A percentile compares a stretch with the other conserved stretches of the same genome.
Evolutionary conservation across 37 sponge, comb jelly and placozoan genomes (phyloP).

Genomic region (Aplysina aerophoba): DNA sequence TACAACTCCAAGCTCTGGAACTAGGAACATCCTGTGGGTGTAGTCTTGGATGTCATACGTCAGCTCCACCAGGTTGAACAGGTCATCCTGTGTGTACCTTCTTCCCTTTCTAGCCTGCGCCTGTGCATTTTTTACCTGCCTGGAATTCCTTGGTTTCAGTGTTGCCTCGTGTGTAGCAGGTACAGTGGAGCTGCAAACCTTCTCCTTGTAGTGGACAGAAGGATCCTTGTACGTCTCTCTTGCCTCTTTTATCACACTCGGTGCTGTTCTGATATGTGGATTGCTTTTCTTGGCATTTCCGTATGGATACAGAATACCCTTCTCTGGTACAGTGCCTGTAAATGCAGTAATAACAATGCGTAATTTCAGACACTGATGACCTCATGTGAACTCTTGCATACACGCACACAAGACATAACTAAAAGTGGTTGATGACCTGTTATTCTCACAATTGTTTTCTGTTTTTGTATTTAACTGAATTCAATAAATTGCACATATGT

Average conservation of each 20-base stretch:
- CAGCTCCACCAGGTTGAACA: constrained; percentile 7
- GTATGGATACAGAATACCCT: not conserved
- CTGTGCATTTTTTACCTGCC: constrained; percentile 1
- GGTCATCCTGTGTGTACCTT: not conserved
- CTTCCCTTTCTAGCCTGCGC: not conserved
- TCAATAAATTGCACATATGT: too few species aligned
- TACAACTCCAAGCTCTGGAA: constrained; percentile 16
- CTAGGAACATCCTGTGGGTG: constrained; percentile 5
- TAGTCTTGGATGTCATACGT: not conserved
- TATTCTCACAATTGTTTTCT: too few species aligned
- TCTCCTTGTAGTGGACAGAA: constrained; percentile 14
- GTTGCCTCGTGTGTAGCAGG: constrained; percentile 7
- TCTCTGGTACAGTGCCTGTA: constrained; percentile 20
- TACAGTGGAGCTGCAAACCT: not conserved
- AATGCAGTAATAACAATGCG: too few species aligned
- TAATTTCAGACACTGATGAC: too few species aligned
- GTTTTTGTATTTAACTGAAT: too few species aligned
- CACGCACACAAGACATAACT: too few species aligned
- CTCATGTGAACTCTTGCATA: too few species aligned
- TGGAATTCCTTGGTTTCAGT: not conserved
- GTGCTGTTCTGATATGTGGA: constrained; percentile 7
- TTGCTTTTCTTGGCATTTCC: not conserved
- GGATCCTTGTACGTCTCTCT: constrained; percentile 2
- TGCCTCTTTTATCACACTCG: constrained; percentile 7
- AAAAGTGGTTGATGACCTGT: too few species aligned